Base-by-base conservation (phyloP, 2,113 vertebrate species). In the Microtus pennsylvanicus region DNA sequence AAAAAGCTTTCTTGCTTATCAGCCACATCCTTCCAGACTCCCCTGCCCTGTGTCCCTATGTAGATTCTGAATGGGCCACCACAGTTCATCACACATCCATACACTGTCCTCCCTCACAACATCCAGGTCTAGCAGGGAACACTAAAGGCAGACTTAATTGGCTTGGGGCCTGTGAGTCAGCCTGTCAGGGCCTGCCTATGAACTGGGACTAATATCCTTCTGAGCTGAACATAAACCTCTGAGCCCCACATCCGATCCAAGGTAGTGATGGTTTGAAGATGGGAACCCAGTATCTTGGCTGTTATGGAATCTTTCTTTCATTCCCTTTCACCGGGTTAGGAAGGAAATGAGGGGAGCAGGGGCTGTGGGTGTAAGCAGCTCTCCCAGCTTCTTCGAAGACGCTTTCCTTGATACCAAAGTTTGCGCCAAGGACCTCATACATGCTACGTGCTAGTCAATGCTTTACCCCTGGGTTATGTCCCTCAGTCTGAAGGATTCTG, bases 31-130 rank as follows among this genome's bases (percentile, higher is more conserved):
- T 5, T 21, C 0, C 6, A 14, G 61, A 35, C 85, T n/a, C 28
- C 19, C 6, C n/a, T 3, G 70, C 2, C 1, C 3, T 2, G 0
- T 35, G 19, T 26, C 55, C 17, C 55, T 50, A 21, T 7, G 2
- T 0, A 67, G 83, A 85, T 16, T 26, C 78, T 26, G 11, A 82
- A 47, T 7, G 5, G 1, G 28, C 50, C 7, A 0, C 7, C 2
- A 50, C 50, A 50, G 50, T 50, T 35, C 24, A 74, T 13, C 85
- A 42, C 12, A 4, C 0, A 1, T 26, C 28, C 16, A 26, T 12
- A 35, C 50, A 80, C 1, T 21, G 17, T 6, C 89, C 17, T 17
- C 63, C 70, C 67, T 83, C 13, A 16, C 14, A 35, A 45, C 35
- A 30, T 30, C 17, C 80, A 58, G 10, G 61, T 24, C 3, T 28